Evolutionary conservation across 1,140 invertebrate species (phyloP).

Genomic region (Drosophila micromelanica): DNA sequence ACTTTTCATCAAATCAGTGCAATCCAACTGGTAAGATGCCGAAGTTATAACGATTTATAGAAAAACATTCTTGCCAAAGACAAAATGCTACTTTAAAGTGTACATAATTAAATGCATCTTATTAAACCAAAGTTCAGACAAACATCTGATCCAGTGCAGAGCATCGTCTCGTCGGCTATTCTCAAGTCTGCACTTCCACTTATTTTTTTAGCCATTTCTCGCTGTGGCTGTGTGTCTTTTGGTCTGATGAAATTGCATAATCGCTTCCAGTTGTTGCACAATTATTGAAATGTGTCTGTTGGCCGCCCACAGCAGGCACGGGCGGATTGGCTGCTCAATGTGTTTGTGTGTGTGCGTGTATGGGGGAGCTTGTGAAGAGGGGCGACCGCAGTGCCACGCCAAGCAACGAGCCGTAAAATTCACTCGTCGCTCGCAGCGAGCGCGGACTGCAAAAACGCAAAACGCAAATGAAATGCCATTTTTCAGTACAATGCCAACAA

Average conservation of each 20-base stretch:
- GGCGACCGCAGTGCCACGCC: conserved; percentile 45
- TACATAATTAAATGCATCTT: background rate
- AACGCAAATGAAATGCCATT: conserved; percentile 70
- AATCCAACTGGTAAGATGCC: no score
- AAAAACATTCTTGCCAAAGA: no score
- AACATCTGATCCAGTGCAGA: background rate
- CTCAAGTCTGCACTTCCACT: background rate
- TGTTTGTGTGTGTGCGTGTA: no score
- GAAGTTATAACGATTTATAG: no score
- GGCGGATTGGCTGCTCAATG: background rate
- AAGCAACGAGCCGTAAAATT: conserved; percentile 77
- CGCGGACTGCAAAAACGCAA: conserved; percentile 38
- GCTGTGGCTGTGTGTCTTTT: conserved; percentile 65
- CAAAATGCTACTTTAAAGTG: background rate
- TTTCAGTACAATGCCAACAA: conserved; percentile 46
- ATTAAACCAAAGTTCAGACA: no score
- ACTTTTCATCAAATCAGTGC: no score
- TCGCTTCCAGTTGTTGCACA: conserved; percentile 82
- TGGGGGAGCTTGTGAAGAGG: background rate
- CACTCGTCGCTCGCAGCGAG: conserved; percentile 53
- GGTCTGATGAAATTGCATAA: conserved; percentile 82
- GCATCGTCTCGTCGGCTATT: conserved; percentile 14
- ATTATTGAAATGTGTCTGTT: conserved; percentile 79
- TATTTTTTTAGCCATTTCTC: conserved; percentile 65
- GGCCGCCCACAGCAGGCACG: conserved; percentile 25